phyloP scores from a whole-genome alignment of 2,113 vertebrate species.

The Anser brachyrhynchus region DNA sequence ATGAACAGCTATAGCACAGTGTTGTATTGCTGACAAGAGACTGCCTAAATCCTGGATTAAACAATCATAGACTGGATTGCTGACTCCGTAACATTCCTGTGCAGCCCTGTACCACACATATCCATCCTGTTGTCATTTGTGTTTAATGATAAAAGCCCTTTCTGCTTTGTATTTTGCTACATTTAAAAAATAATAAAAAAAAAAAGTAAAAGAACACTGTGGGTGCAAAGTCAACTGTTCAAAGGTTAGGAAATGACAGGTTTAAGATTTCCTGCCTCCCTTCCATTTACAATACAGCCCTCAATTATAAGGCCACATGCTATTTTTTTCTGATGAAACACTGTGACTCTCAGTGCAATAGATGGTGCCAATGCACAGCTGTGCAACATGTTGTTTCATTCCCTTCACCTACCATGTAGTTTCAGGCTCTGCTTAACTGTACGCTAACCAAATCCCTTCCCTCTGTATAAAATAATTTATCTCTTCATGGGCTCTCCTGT shows the following conservation, averaged over 20 bases:
- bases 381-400: background rate
- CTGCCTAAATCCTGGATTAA: conserved; percentile 47
- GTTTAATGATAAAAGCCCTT: background rate
- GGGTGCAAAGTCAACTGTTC: background rate
- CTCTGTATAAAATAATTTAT: conserved; percentile 29
- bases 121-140: conserved; percentile 20
- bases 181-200: background rate
- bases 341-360: conserved; percentile 2
- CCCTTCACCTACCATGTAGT: background rate
- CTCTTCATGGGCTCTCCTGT: background rate
- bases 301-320: background rate
- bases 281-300: background rate
- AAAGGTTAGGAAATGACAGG: conserved; percentile 2
- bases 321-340: conserved; percentile 3
- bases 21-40: background rate
- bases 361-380: conserved; percentile 29
- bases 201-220: background rate
- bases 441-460: conserved; percentile 3
- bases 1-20: background rate
- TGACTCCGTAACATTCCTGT: conserved; percentile 40
- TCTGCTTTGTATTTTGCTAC: background rate
- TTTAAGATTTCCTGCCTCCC: conserved; percentile 7
- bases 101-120: background rate
- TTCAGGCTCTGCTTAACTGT: conserved; percentile 1
- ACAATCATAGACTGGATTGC: background rate